These are phyloP conservation scores for Chymomyza fuscimana DNA, from an alignment of 2,888 invertebrate species.

Conservation along the genomic window DNA sequence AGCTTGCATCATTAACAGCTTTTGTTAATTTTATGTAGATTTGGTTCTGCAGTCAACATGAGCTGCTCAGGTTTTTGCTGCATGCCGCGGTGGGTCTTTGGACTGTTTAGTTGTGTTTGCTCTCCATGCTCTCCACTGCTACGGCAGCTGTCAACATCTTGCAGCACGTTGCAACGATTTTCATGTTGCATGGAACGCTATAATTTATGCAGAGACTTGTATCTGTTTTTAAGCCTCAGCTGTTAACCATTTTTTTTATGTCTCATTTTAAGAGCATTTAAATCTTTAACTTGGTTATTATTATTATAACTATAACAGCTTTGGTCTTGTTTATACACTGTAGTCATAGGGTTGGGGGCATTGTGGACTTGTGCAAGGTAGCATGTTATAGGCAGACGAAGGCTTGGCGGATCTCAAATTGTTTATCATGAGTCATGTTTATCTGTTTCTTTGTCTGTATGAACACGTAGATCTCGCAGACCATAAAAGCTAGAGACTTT, in stretches of 20 bases:
- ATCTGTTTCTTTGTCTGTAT: too few relatives aligned
- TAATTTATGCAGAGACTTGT: slow-evolving; percentile 73
- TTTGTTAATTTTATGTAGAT: slow-evolving; percentile 66
- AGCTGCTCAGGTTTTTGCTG: slow-evolving; percentile 11
- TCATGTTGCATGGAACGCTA: slow-evolving; percentile 62
- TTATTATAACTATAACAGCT: slow-evolving; percentile 61
- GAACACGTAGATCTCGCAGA: too few relatives aligned
- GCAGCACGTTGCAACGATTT: slow-evolving; percentile 67
- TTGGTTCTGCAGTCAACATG: slow-evolving; percentile 11
- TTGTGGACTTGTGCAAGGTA: too few relatives aligned
- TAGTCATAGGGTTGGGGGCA: too few relatives aligned
- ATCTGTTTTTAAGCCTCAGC: slow-evolving; percentile 14
- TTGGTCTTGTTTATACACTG: slow-evolving; percentile 17
- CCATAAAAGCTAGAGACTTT: too few relatives aligned
- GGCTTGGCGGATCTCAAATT: too few relatives aligned
- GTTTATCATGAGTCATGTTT: too few relatives aligned
- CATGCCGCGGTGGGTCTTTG: slow-evolving; percentile 11
- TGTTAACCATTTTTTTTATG: slow-evolving; percentile 37
- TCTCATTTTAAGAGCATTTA: background rate
- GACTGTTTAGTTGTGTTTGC: background rate
- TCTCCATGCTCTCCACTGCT: slow-evolving; percentile 12
- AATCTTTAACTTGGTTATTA: background rate
- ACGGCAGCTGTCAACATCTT: slow-evolving; percentile 50
- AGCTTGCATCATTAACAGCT: slow-evolving; percentile 63
- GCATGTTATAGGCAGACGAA: too few relatives aligned